Evolutionary conservation across 2,113 vertebrate species (phyloP), one percentile per base, ranked within the genome.

Genomic region (Centropristis striata): DNA sequence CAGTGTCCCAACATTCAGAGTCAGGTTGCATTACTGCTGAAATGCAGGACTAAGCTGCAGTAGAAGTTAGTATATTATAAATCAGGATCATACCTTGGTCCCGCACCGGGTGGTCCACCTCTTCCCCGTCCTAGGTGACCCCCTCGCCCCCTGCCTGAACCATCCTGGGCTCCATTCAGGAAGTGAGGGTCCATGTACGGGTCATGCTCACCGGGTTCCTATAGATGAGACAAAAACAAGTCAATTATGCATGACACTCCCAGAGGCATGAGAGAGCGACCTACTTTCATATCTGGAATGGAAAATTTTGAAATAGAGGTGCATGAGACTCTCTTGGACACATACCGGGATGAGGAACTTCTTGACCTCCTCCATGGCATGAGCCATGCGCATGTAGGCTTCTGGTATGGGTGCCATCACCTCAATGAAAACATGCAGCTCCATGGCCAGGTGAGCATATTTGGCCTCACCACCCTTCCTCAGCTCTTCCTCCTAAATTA

Each of bases 301-400:
- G 1, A 39, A 39, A 13, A 42, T 49, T 58, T 7, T 44, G 23
- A 5, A 41, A 37, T 0, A 3, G 14, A 7, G 6, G 8, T 14
- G 20, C 1, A 41, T 14, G 6, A n/a, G 1, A 25, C 23, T 47
- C 1, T 20, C 0, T 10, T 9, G 0, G 1, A 60, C 15, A 93
- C 95, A 9, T 95, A 99, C 98, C 2, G 98, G 98, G 67, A 98
- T 96, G 0, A 99, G 96, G 90, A 99, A 99, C 78, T 99, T 99
- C 93, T 99, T 99, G 79, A 99, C 97, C 80, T 99, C 97, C 8
- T 99, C 98, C 97, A 99, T 98, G 36, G 98, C 98, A 15, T 99
- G 97, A 71, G 97, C 97, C 98, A 99, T 99, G 25, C 98, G 96
- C 78, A 97, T 90, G 50, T 99, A 99, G 1, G 97, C 97, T 70